These are phyloP conservation scores for Esox niger DNA, from an alignment of 2,113 vertebrate species.

Conservation along the genomic window DNA sequence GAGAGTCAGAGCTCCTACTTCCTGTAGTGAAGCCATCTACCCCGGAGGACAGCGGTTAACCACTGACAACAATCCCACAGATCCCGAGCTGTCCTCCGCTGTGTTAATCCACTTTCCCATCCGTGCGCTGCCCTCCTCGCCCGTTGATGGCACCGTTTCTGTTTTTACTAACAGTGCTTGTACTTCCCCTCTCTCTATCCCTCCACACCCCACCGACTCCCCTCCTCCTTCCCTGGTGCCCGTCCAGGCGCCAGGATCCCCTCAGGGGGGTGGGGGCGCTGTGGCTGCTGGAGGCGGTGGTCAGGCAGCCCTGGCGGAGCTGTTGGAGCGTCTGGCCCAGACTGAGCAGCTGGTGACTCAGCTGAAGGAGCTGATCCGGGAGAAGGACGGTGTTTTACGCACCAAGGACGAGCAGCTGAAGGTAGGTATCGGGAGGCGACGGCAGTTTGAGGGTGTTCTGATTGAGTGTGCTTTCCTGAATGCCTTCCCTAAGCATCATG, in stretches of 20 bases:
- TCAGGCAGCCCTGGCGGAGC: conserved; percentile 60
- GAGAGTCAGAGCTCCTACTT: neutral
- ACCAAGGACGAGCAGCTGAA: conserved; percentile 82
- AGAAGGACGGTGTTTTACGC: conserved; percentile 79
- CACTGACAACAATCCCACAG: neutral
- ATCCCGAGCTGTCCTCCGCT: no score
- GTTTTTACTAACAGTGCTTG: neutral
- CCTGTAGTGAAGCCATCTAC: neutral
- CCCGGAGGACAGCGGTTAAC: neutral
- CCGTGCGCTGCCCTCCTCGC: no score
- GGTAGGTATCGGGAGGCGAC: conserved; percentile 59
- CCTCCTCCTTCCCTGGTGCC: no score
- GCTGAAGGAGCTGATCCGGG: conserved; percentile 84
- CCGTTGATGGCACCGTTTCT: no score
- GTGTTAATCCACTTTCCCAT: no score
- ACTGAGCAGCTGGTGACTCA: conserved; percentile 82
- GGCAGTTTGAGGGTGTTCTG: neutral
- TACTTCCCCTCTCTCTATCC: neutral
- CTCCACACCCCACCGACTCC: neutral
- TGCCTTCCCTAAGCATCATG: no score
- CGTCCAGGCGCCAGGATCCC: conserved; percentile 65
- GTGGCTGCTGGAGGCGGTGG: conserved; percentile 7
- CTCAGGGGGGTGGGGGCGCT: conserved; percentile 23
- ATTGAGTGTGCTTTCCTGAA: no score
- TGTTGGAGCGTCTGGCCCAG: conserved; percentile 76